A percentile compares a stretch with the other conserved stretches of the same genome.
Conservation (phyloP, 2,113 vertebrate genomes). For the Zosterops lateralis region DNA sequence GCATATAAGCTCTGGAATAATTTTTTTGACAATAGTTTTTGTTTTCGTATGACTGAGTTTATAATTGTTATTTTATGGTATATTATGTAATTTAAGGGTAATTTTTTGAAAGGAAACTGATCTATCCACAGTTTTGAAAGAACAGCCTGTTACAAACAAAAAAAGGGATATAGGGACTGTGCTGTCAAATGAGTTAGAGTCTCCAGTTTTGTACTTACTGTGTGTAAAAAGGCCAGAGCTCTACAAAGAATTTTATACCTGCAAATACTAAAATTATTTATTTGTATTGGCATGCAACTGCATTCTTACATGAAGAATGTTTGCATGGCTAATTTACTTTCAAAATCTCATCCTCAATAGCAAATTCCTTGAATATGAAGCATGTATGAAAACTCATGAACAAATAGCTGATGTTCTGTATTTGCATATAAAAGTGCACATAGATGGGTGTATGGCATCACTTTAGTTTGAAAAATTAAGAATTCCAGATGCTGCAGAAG, state of each 20-base stretch:
- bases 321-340: neutral
- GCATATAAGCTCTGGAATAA: neutral
- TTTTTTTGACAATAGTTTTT: neutral
- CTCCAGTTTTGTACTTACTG: neutral
- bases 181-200: neutral
- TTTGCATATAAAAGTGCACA: neutral
- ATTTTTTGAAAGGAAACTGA: neutral
- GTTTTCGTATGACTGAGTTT: neutral
- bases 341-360: neutral
- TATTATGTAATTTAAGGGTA: neutral
- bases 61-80: neutral
- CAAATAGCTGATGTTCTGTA: neutral
- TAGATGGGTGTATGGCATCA: neutral
- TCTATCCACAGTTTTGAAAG: neutral
- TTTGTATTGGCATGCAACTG: neutral
- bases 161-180: neutral
- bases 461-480: neutral
- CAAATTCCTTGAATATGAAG: neutral
- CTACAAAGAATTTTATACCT: neutral
- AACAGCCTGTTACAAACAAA: neutral
- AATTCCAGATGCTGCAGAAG: neutral
- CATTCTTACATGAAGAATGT: neutral
- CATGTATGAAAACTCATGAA: neutral
- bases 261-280: neutral
- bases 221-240: neutral